phyloP scores from a whole-genome alignment of 1,140 invertebrate species.

The Drosophila kikkawai region DNA sequence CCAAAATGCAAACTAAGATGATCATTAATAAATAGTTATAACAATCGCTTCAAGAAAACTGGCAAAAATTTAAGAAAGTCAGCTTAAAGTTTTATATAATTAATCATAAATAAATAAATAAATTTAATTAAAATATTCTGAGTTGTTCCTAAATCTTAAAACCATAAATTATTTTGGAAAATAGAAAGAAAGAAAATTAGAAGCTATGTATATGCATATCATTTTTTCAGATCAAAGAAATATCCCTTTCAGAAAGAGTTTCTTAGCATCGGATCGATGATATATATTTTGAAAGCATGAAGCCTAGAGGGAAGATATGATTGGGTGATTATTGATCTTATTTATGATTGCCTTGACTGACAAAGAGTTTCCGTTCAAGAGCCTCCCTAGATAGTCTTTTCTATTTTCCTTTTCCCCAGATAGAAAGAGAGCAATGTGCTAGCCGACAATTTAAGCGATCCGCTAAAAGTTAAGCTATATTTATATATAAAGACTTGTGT shows the following conservation, averaged over 20 bases:
- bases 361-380: not conserved
- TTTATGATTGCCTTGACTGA: constrained; percentile 30
- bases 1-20: no score
- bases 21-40: no score
- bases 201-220: not conserved
- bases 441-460: constrained; percentile 1
- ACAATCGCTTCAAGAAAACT: no score
- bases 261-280: not conserved
- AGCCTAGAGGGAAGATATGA: not conserved
- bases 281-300: not conserved
- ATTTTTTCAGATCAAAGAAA: constrained; percentile 3
- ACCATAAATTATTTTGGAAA: not conserved
- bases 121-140: no score
- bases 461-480: constrained; percentile 7
- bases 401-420: not conserved
- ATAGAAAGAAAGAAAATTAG: not conserved
- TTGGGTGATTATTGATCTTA: constrained; percentile 14
- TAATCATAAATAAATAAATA: no score
- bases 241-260: not conserved
- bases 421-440: not conserved
- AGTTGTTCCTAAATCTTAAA: not conserved
- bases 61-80: no score
- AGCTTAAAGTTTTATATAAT: no score
- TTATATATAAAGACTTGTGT: constrained; percentile 13
- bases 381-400: not conserved